Conservation (phyloP, 2,113 vertebrate genomes). For the Mobula hypostoma region DNA sequence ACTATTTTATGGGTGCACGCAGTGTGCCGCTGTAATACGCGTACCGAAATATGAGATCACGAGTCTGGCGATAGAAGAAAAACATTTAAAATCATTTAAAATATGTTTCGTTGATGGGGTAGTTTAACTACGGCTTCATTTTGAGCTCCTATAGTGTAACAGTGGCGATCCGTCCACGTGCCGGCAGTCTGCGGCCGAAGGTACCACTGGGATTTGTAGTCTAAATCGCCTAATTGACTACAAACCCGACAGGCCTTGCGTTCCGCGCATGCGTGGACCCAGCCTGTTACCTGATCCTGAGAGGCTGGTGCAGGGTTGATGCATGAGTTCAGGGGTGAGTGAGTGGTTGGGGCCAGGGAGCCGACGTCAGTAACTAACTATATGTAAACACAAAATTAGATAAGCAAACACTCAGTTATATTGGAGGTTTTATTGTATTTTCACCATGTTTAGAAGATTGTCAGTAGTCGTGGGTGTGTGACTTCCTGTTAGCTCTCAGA, state of each 20-base stretch:
- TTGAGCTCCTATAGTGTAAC: neutral
- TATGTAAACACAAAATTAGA: neutral
- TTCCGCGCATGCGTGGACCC: neutral
- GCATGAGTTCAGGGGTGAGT: slow-evolving; percentile 26
- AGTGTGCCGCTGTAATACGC: neutral
- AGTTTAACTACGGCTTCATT: neutral
- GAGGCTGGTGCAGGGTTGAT: neutral
- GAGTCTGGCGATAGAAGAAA: neutral
- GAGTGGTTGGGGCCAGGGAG: neutral
- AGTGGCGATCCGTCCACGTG: neutral
- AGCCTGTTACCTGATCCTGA: neutral
- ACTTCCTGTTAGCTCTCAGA: too few species aligned
- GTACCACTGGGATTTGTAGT: neutral
- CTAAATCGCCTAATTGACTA: neutral
- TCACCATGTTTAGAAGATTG: too few species aligned
- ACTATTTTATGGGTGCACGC: neutral
- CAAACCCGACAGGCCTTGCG: neutral
- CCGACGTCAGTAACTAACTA: neutral
- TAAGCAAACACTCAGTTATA: neutral
- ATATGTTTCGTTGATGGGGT: neutral
- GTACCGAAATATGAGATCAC: neutral
- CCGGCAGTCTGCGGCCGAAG: neutral
- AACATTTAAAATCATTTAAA: neutral
- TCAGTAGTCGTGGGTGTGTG: too few species aligned
- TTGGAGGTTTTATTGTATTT: neutral